Base-by-base conservation (phyloP, 1,140 invertebrate species). In the Caerostris extrusa region DNA sequence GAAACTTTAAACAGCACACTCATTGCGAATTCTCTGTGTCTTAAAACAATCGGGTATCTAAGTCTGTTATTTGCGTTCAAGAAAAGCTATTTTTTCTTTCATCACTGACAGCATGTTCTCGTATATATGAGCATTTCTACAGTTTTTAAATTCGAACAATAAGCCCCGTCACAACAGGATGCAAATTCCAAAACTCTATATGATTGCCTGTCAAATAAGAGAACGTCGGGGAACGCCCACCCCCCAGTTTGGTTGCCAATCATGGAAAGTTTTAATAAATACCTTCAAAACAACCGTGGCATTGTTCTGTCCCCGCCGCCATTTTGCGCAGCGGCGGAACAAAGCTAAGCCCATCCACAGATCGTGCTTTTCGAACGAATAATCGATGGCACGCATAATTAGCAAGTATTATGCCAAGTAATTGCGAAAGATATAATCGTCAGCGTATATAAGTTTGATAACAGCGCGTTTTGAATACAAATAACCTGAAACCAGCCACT, bases 241-340 rank as follows among this genome's bases (percentile, higher is more conserved):
- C 19, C 12, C 14, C 64, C 58, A 6, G 50, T 55, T 3, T 19
- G 14, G 58, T 88, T 89, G 60, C 87, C 50, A 56, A 69, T 89
- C 87, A 89, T 57, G 50, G 53, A 89, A 89, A 89, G 19, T 89
- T 89, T 89, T 89, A 89, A 67, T 87, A 87, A 87, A 61, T 58
- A 53, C 57, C 85, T 60, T 58, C 17, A 55, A 50, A 10, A 6
- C 34, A 34, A 19, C 87, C 34, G 34, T 34, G 17, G 12, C 64
- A 89, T 89, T 89, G 58, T 89, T 50, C 0, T 34, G 34, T 34
- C 34, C 34, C 34, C 34, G n/a, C 34, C 34, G 34, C 10, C 87
- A 5, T 10, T 69, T 67, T 8, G 19, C 19, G n/a, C 19, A 61
- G 14, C 12, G 10, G 19, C 10, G 19, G 8, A 34, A 77, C 69